phyloP scores from a whole-genome alignment of 1,140 invertebrate genomes.

The Drosophila guanche region DNA sequence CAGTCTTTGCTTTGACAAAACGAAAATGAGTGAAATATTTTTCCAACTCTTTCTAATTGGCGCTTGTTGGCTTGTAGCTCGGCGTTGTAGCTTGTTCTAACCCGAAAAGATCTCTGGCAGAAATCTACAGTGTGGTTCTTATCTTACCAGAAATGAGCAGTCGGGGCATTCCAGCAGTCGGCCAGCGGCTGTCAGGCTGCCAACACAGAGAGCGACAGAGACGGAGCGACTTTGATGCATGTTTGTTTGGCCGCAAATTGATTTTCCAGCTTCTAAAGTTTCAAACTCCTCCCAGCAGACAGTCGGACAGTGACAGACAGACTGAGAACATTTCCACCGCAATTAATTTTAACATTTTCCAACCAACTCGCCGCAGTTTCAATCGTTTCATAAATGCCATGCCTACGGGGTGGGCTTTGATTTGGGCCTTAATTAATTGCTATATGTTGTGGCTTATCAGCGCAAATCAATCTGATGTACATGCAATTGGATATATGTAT shows the following conservation, averaged over 20 bases:
- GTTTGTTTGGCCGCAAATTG: constrained; percentile 78
- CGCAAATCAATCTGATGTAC: constrained; percentile 14
- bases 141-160: constrained; percentile 77
- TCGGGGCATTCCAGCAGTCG: constrained; percentile 58
- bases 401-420: constrained; percentile 43
- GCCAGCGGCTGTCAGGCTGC: constrained; percentile 36
- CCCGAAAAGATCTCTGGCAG: constrained; percentile 42
- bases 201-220: constrained; percentile 13
- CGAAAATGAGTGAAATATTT: constrained; percentile 79
- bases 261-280: constrained; percentile 54
- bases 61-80: constrained; percentile 77
- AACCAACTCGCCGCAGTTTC: constrained; percentile 12
- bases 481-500: constrained; percentile 2
- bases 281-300: constrained; percentile 10
- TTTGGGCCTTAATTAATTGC: constrained; percentile 67
- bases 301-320: background rate
- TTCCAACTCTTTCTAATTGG: constrained; percentile 73
- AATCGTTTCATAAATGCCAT: constrained; percentile 29
- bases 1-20: constrained; percentile 57
- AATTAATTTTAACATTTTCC: constrained; percentile 43
- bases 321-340: constrained; percentile 39
- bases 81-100: constrained; percentile 43
- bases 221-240: constrained; percentile 67
- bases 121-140: constrained; percentile 67
- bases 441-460: constrained; percentile 62